Percentiles rank a stretch among this genome's conserved stretches.
Conservation (phyloP, 2,797 vertebrate genomes). For the Arnoldichthys spilopterus region DNA sequence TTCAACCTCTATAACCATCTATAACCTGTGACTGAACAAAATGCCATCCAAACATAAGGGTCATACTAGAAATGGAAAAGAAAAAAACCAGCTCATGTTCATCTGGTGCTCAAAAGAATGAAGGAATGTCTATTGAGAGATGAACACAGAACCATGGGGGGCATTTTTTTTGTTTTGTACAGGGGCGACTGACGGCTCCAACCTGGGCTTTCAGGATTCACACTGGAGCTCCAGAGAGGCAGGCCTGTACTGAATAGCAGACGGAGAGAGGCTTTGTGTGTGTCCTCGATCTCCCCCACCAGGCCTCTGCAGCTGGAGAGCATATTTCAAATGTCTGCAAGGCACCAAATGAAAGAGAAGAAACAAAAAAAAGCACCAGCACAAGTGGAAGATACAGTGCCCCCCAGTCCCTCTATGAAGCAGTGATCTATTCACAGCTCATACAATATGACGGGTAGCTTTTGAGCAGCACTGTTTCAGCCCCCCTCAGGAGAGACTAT, state of each 20-base stretch:
- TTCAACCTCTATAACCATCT: neutral
- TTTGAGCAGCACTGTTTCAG: slow-evolving; percentile 36
- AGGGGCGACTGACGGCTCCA: slow-evolving; percentile 31
- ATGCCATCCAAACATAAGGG: neutral
- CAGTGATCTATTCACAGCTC: slow-evolving; percentile 66
- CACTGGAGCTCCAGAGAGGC: slow-evolving; percentile 37
- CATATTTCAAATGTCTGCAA: slow-evolving; percentile 67
- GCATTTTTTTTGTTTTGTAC: slow-evolving; percentile 18
- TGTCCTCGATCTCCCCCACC: slow-evolving; percentile 59
- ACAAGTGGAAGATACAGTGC: slow-evolving; percentile 51
- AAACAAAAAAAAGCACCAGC: slow-evolving; percentile 48
- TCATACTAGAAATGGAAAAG: too few species aligned
- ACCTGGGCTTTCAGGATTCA: slow-evolving; percentile 57
- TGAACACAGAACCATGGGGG: slow-evolving; percentile 29
- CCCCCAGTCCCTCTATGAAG: slow-evolving; percentile 36
- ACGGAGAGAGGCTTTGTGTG: slow-evolving; percentile 58
- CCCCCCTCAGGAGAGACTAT: slow-evolving; percentile 57
- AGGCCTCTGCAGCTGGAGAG: slow-evolving; percentile 63
- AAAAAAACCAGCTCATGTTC: neutral
- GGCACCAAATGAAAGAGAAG: slow-evolving; percentile 51
- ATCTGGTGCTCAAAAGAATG: slow-evolving; percentile 20
- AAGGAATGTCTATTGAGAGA: slow-evolving; percentile 35
- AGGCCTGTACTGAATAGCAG: slow-evolving; percentile 49
- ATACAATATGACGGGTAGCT: slow-evolving; percentile 68
- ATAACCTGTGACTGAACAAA: neutral